Conservation (phyloP, 2,888 invertebrate species). For the Entomobrya proxima region DNA sequence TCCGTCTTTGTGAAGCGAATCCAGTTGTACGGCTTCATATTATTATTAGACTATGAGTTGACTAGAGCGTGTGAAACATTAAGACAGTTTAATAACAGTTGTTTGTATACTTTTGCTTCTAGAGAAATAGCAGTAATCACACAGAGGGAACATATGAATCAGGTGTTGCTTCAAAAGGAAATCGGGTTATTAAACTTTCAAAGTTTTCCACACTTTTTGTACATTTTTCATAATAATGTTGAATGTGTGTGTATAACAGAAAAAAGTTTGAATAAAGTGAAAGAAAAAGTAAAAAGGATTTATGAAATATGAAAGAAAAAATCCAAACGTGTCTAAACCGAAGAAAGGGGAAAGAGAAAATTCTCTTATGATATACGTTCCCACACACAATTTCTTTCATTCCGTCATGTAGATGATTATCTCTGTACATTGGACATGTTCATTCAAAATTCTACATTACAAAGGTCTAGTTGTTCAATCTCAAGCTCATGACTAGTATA, state of each 20-base stretch:
- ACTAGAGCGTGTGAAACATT: neutral
- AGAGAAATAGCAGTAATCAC: neutral
- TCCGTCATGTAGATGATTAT: conserved; percentile 5
- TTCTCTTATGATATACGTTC: neutral
- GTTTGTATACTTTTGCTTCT: neutral
- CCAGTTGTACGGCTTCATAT: no score
- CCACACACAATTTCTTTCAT: neutral
- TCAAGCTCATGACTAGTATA: no score
- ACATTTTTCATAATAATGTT: conserved; percentile 20
- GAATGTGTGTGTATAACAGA: neutral
- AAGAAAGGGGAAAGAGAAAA: neutral
- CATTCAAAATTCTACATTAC: no score
- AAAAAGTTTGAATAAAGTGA: neutral
- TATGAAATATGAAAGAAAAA: neutral
- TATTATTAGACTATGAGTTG: neutral
- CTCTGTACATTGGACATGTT: no score
- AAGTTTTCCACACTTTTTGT: conserved; percentile 13
- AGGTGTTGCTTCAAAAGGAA: conserved; percentile 37
- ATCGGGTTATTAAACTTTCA: conserved; percentile 44
- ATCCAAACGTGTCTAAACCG: neutral
- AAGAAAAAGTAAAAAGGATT: neutral
- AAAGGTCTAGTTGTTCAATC: no score
- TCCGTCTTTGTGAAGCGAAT: neutral
- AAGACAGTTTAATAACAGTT: neutral
- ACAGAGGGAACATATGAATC: conserved; percentile 36